Percentiles rank a stretch among this genome's conserved stretches.
These are phyloP conservation scores for Acronicta aceris DNA, from an alignment of 2,888 invertebrate species.

Conservation along the genomic window DNA sequence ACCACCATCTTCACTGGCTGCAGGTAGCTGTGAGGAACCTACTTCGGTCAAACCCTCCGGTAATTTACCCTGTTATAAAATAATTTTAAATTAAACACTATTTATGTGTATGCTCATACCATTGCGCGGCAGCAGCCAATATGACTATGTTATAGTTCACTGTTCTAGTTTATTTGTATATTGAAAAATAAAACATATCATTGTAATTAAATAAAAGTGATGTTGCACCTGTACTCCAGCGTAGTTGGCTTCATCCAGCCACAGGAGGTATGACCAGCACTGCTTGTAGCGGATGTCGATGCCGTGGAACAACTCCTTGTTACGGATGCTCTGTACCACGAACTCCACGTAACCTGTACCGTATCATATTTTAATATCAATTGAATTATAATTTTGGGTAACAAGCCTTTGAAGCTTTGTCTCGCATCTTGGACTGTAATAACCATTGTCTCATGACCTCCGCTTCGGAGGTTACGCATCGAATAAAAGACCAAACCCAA, in stretches of 20 bases:
- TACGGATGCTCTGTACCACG: slow-evolving; percentile 95
- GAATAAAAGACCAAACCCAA: too few relatives aligned
- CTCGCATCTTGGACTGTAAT: too few relatives aligned
- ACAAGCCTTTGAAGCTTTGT: background rate
- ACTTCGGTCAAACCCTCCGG: slow-evolving; percentile 90
- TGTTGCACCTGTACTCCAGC: slow-evolving; percentile 90
- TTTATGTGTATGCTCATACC: too few relatives aligned
- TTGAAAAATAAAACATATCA: too few relatives aligned
- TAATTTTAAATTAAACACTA: background rate
- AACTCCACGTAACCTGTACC: slow-evolving; percentile 94
- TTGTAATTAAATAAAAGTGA: background rate
- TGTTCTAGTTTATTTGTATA: too few relatives aligned
- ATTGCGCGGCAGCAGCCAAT: too few relatives aligned
- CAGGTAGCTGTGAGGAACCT: slow-evolving; percentile 83
- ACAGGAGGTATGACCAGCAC: slow-evolving; percentile 97
- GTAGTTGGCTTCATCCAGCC: slow-evolving; percentile 95
- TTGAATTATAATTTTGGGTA: background rate
- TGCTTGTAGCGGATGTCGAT: slow-evolving; percentile 95
- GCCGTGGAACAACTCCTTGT: slow-evolving; percentile 97
- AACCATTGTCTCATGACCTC: too few relatives aligned
- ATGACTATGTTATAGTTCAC: too few relatives aligned
- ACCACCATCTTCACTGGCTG: slow-evolving; percentile 78
- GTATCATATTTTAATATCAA: too few relatives aligned
- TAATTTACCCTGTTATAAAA: slow-evolving; percentile 88
- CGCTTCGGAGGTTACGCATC: too few relatives aligned